Percentiles rank a stretch among this genome's conserved stretches.
phyloP scores from a whole-genome alignment of 2,888 invertebrate genomes.

The Drosophila neotestacea region DNA sequence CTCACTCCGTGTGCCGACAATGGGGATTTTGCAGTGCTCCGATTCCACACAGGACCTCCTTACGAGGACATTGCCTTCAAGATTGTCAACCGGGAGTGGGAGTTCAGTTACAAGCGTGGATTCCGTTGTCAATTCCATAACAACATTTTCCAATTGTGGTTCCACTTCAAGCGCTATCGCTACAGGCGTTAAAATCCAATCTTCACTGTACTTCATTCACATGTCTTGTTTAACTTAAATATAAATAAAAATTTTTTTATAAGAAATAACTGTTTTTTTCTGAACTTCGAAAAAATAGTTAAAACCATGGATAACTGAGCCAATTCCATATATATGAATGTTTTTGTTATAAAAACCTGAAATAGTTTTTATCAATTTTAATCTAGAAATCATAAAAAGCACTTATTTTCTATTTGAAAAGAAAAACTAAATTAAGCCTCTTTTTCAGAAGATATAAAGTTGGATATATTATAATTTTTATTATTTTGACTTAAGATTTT shows the following conservation, averaged over 20 bases:
- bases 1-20: conserved; percentile 96
- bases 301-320: no score
- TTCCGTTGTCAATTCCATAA: conserved; percentile 99
- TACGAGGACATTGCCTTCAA: conserved; percentile 99
- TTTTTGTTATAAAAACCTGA: no score
- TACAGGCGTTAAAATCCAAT: conserved; percentile 89
- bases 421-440: no score
- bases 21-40: conserved; percentile 96
- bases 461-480: no score
- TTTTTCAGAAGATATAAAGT: no score
- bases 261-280: no score
- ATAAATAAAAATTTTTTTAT: neutral
- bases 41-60: conserved; percentile 99
- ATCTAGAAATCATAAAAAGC: no score
- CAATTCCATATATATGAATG: no score
- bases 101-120: conserved; percentile 98
- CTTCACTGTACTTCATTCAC: neutral
- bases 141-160: conserved; percentile 99
- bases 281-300: no score
- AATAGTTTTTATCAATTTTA: no score
- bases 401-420: no score
- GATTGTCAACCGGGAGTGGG: conserved; percentile 99
- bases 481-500: no score
- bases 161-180: conserved; percentile 99
- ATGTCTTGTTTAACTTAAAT: neutral